phyloP scores from a whole-genome alignment of 2,888 invertebrate genomes.

The Leucophora obtusa region DNA sequence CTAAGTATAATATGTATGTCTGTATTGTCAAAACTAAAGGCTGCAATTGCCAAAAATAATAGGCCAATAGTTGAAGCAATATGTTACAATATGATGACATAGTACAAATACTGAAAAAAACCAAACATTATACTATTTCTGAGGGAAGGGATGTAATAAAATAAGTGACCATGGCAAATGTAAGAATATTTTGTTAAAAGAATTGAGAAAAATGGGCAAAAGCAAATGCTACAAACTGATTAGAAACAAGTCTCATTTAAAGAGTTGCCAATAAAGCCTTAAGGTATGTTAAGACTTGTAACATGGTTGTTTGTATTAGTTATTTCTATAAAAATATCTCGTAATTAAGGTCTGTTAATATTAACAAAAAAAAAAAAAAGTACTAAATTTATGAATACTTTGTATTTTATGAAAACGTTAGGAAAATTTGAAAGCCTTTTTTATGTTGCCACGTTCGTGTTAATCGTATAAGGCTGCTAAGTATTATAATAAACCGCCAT shows the following conservation, averaged over 20 bases:
- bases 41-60: slow-evolving; percentile 54
- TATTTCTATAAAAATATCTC: slow-evolving; percentile 31
- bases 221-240: slow-evolving; percentile 14
- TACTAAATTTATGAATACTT: neutral
- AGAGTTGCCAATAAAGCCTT: slow-evolving; percentile 4
- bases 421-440: slow-evolving; percentile 17
- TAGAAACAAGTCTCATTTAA: slow-evolving; percentile 18
- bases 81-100: slow-evolving; percentile 44
- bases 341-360: slow-evolving; percentile 39
- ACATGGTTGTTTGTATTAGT: neutral
- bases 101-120: neutral
- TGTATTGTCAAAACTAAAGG: slow-evolving; percentile 24
- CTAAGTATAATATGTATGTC: no score
- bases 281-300: slow-evolving; percentile 15
- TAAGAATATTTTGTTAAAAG: neutral
- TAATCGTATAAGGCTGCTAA: slow-evolving; percentile 18
- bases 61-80: slow-evolving; percentile 56
- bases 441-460: neutral
- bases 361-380: neutral
- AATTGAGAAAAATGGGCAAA: neutral
- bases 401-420: slow-evolving; percentile 25
- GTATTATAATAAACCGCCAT: slow-evolving; percentile 41
- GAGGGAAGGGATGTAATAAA: slow-evolving; percentile 16
- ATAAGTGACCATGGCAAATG: slow-evolving; percentile 54
- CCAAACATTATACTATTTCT: neutral